Percentiles rank a stretch among this genome's conserved stretches.
These are phyloP conservation scores for Drosophila yooni DNA, from an alignment of 2,888 invertebrate species.

Conservation along the genomic window DNA sequence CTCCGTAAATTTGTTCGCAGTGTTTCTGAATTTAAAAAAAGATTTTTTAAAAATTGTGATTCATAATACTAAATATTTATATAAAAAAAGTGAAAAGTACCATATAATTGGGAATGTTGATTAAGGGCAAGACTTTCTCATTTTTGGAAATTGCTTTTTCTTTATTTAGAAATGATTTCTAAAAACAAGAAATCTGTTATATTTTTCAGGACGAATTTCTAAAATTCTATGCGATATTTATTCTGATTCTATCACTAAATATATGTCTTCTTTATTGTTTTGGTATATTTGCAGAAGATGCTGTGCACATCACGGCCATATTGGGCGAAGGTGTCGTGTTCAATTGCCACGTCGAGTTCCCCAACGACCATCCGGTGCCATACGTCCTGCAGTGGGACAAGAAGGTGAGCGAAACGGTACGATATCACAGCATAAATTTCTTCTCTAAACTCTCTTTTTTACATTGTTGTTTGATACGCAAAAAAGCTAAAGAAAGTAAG, in stretches of 20 bases:
- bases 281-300: constrained; percentile 87
- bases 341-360: constrained; percentile 99
- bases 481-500: constrained; percentile 76
- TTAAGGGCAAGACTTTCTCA: too few species aligned
- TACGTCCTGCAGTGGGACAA: constrained; percentile 99
- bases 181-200: neutral
- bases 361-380: constrained; percentile 97
- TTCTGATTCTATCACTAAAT: neutral
- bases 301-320: constrained; percentile 98
- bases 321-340: constrained; percentile 98
- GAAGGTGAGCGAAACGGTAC: constrained; percentile 99
- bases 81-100: too few species aligned
- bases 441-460: constrained; percentile 87
- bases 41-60: neutral
- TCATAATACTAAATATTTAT: too few species aligned
- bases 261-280: neutral
- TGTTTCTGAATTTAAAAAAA: neutral
- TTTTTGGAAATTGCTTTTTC: too few species aligned
- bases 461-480: constrained; percentile 83
- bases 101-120: too few species aligned
- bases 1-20: too few species aligned
- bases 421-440: constrained; percentile 87
- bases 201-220: neutral
- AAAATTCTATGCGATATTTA: neutral
- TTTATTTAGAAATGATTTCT: too few species aligned